A percentile compares a stretch with the other conserved stretches of the same genome.
Evolutionary conservation across 2,888 invertebrate genomes (phyloP).

Genomic region (Brachypalpus laphriformis): DNA sequence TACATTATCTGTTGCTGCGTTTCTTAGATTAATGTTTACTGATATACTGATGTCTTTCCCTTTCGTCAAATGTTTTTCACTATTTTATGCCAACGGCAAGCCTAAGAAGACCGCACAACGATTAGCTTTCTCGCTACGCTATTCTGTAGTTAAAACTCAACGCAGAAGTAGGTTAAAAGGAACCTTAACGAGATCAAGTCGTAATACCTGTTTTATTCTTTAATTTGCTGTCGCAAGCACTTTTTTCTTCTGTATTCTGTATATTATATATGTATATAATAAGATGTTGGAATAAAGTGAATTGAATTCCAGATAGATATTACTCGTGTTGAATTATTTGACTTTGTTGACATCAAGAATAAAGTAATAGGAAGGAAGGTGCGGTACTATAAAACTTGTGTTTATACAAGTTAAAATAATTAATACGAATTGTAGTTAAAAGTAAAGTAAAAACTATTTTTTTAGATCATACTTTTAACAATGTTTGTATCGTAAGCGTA

Average conservation of each 20-base stretch:
- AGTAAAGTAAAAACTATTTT: no score
- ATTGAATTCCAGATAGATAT: constrained; percentile 31
- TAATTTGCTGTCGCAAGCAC: not conserved
- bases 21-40: not conserved
- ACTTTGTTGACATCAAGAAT: no score
- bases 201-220: constrained; percentile 50
- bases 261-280: constrained; percentile 6
- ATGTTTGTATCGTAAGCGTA: no score
- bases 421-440: no score
- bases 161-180: no score
- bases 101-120: not conserved
- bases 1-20: not conserved
- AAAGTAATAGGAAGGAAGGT: no score
- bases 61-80: constrained; percentile 1
- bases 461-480: no score
- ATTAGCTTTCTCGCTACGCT: constrained; percentile 25
- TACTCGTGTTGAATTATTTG: no score
- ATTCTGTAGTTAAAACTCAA: not conserved
- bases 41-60: not conserved
- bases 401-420: no score
- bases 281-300: constrained; percentile 47
- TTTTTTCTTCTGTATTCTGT: not conserved
- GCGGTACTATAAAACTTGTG: no score
- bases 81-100: not conserved
- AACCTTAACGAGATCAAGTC: constrained; percentile 38